These are phyloP conservation scores for Melanocharis versteri DNA, from an alignment of 2,113 vertebrate genomes.

Conservation along the genomic window DNA sequence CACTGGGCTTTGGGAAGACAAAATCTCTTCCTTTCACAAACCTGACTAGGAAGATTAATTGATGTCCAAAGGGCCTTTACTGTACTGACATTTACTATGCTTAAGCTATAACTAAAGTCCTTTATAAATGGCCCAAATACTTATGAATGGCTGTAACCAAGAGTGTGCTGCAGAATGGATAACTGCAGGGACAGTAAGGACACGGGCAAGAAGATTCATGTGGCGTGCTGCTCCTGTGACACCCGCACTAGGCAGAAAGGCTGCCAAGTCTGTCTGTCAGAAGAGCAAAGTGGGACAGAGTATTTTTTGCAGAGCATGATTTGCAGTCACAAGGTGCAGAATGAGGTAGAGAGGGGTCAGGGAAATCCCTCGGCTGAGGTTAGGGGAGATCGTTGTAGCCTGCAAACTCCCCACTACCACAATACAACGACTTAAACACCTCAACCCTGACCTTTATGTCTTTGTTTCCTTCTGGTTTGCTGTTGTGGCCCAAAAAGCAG, in stretches of 20 bases:
- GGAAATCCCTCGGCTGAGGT: background rate
- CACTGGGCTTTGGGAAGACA: background rate
- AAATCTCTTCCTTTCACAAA: conserved; percentile 6
- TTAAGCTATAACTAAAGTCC: background rate
- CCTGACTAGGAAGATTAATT: background rate
- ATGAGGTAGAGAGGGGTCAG: background rate
- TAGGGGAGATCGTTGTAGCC: no score
- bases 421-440: background rate
- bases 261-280: background rate
- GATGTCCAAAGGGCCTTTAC: background rate
- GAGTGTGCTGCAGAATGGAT: background rate
- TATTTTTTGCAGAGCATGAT: background rate
- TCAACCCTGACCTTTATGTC: background rate
- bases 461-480: background rate
- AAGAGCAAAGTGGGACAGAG: background rate
- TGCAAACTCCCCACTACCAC: background rate
- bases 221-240: background rate
- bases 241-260: background rate
- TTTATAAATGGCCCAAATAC: background rate
- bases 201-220: background rate
- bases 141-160: background rate
- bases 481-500: background rate
- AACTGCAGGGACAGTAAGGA: background rate
- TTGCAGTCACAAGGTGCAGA: background rate
- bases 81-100: background rate